Percentiles rank a stretch among this genome's conserved stretches.
Evolutionary conservation across 2,888 invertebrate genomes (phyloP).

Genomic region (Drosophila suboccidentalis): DNA sequence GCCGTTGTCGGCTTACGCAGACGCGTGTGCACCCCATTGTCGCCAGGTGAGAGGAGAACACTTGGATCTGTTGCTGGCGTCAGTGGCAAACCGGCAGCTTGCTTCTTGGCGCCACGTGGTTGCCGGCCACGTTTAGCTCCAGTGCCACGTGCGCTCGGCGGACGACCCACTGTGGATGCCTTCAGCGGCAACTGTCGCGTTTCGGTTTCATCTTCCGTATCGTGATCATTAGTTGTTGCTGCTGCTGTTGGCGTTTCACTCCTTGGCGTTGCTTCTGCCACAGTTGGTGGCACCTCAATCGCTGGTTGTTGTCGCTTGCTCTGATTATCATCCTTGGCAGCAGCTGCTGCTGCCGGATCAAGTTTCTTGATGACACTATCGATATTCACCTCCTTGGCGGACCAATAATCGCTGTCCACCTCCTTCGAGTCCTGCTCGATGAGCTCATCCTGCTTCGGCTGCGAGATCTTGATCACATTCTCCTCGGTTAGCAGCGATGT

Average conservation of each 20-base stretch:
- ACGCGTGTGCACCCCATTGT: slow-evolving; percentile 87
- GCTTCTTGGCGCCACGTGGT: slow-evolving; percentile 82
- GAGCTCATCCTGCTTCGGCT: slow-evolving; percentile 82
- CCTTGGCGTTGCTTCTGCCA: slow-evolving; percentile 14
- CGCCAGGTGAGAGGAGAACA: slow-evolving; percentile 50
- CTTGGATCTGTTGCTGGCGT: slow-evolving; percentile 30
- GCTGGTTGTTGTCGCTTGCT: slow-evolving; percentile 24
- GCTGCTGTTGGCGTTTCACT: slow-evolving; percentile 14
- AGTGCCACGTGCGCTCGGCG: slow-evolving; percentile 73
- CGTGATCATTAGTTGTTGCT: slow-evolving; percentile 76
- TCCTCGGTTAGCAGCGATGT: slow-evolving; percentile 81
- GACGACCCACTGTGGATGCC: slow-evolving; percentile 64
- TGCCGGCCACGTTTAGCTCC: slow-evolving; percentile 80
- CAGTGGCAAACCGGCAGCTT: slow-evolving; percentile 50
- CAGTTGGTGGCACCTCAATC: slow-evolving; percentile 29
- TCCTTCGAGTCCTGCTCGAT: slow-evolving; percentile 88
- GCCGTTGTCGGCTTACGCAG: slow-evolving; percentile 85
- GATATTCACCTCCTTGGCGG: slow-evolving; percentile 92
- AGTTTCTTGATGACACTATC: slow-evolving; percentile 93
- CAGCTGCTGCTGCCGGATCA: slow-evolving; percentile 85
- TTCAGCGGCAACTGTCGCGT: slow-evolving; percentile 64
- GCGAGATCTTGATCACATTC: slow-evolving; percentile 83
- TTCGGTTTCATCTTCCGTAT: slow-evolving; percentile 84
- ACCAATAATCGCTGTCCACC: slow-evolving; percentile 91
- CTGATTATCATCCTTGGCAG: slow-evolving; percentile 48